Conservation (phyloP, 2,113 vertebrate genomes). For the Phylloscopus whistleri region DNA sequence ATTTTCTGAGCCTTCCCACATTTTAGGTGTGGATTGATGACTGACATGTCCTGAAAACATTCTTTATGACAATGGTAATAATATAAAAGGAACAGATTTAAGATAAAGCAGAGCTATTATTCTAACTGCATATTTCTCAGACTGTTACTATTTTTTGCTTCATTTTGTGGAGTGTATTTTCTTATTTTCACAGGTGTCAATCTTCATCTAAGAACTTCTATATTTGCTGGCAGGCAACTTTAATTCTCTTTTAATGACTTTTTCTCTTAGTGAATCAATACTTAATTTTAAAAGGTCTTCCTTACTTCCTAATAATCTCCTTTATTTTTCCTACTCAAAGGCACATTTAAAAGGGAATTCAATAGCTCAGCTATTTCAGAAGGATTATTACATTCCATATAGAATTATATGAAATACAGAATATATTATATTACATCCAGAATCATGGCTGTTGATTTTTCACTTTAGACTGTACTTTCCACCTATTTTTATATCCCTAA, state of each 20-base stretch:
- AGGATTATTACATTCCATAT: slow-evolving; percentile 38
- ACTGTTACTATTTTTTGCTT: slow-evolving; percentile 29
- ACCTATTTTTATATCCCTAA: neutral
- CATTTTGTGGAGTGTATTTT: slow-evolving; percentile 23
- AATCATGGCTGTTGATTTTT: slow-evolving; percentile 17
- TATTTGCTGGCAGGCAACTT: slow-evolving; percentile 51
- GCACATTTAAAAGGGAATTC: slow-evolving; percentile 50
- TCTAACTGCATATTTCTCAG: neutral
- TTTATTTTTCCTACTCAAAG: slow-evolving; percentile 53
- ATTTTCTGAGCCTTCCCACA: neutral
- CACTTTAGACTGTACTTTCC: neutral
- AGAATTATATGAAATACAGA: neutral
- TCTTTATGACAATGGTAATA: neutral
- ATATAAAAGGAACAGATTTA: neutral
- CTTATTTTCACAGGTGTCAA: slow-evolving; percentile 49
- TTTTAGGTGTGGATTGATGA: neutral
- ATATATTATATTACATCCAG: slow-evolving; percentile 35
- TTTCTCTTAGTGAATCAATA: slow-evolving; percentile 66
- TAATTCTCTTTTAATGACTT: slow-evolving; percentile 69
- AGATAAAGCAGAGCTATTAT: slow-evolving; percentile 6
- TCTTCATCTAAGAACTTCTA: slow-evolving; percentile 52
- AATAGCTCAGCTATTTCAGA: slow-evolving; percentile 50
- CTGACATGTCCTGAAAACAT: neutral
- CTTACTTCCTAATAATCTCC: slow-evolving; percentile 54
- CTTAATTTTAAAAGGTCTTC: slow-evolving; percentile 65